Conservation (phyloP, 2,797 vertebrate genomes). For the Enteromius treurensis region DNA sequence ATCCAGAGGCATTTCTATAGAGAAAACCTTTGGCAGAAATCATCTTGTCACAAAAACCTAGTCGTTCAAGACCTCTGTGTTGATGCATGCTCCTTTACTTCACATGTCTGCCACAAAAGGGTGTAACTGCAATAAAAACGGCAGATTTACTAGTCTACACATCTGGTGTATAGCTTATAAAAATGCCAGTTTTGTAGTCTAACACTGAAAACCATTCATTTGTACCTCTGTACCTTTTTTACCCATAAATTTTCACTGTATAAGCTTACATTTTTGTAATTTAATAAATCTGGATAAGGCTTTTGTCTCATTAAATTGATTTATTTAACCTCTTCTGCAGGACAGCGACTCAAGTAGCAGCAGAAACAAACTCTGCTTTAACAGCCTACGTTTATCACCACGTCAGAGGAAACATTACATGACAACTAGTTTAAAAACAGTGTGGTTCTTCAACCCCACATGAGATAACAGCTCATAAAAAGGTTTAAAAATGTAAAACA, state of each 20-base stretch:
- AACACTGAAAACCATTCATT: conserved; percentile 61
- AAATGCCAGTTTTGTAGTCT: conserved; percentile 70
- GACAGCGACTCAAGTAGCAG: not conserved
- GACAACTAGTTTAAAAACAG: conserved; percentile 44
- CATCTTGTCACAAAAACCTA: not conserved
- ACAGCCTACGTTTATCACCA: not conserved
- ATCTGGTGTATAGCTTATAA: conserved; percentile 73
- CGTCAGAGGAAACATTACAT: conserved; percentile 48
- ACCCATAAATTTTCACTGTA: conserved; percentile 41
- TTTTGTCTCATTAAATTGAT: conserved; percentile 62
- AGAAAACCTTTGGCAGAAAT: not conserved
- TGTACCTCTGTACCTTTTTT: conserved; percentile 58
- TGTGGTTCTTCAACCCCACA: not conserved
- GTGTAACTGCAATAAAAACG: conserved; percentile 61
- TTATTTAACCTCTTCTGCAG: conserved; percentile 44
- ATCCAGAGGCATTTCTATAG: not conserved
- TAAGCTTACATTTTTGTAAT: conserved; percentile 56
- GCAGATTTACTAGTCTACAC: conserved; percentile 73
- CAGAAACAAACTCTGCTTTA: conserved; percentile 37
- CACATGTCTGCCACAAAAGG: conserved; percentile 60
- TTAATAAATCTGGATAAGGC: conserved; percentile 56
- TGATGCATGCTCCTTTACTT: conserved; percentile 20
- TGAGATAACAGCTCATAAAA: not conserved
- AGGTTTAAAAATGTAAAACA: not conserved
- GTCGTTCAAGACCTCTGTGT: not conserved